Base-by-base conservation (phyloP, 2,113 vertebrate genomes). In the Nipponia nippon region DNA sequence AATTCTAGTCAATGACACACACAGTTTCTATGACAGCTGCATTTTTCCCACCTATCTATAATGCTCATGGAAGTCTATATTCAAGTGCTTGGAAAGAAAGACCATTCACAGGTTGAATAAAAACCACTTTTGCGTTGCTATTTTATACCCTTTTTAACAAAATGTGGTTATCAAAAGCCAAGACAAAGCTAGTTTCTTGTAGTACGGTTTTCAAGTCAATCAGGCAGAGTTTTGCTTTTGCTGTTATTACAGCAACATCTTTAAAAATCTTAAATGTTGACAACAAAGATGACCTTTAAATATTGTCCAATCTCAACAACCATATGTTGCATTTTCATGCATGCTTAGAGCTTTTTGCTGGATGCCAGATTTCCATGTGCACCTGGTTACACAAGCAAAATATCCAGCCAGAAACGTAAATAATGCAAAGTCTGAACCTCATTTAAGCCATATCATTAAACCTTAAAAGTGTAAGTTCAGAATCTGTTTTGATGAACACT, bases 321-420 rank as follows among this genome's bases (percentile, higher is more conserved):
- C 63, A 59, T 65, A n/a, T 86, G 93, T 36, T 76, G 70, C 34
- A 3, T 75, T 92, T 96, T 63, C 97, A 89, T 0, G 1, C 50
- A 6, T 29, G 55, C 84, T 88, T 63, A 13, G 42, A 91, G 80
- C 81, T 90, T 89, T 50, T 65, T 90, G 91, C 96, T 95, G 78
- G 46, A 12, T 93, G 77, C 89, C 97, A 93, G 88, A 87, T 65
- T 88, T 63, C 97, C 98, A 97, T 42, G 26, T 97, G 98, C 56
- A 96, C 97, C 95, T 98, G 96, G 97, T 98, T 98, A 98, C 21
- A 66, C 90, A 94, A 90, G 79, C 92, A 89, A 97, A 97, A 98
- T 69, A 97, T 73, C 76, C 93, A 81, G 15, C 62, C 71, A 90
- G 95, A 94, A 97, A 96, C 5, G 3, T 87, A 96, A 97, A 97